These are phyloP conservation scores for Chaenogobius annularis DNA, from an alignment of 2,113 vertebrate genomes.

Conservation along the genomic window DNA sequence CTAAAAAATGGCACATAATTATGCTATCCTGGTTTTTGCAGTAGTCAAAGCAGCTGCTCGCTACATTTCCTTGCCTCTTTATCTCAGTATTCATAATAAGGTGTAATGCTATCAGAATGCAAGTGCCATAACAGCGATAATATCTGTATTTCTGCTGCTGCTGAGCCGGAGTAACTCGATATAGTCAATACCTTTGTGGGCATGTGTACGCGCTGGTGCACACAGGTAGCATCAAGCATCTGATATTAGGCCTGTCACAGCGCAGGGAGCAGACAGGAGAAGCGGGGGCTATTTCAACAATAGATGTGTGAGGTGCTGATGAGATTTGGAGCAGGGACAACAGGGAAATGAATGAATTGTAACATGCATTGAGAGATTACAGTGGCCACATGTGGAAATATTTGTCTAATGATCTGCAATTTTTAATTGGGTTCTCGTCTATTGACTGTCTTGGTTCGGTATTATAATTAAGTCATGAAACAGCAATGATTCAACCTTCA, in stretches of 20 bases:
- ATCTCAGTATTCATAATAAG: slow-evolving; percentile 66
- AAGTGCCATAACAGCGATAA: slow-evolving; percentile 60
- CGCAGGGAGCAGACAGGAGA: slow-evolving; percentile 9
- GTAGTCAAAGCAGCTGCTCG: slow-evolving; percentile 41
- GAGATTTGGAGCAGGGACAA: neutral
- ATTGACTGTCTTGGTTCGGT: neutral
- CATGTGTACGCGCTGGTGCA: slow-evolving; percentile 44
- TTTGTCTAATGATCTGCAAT: neutral
- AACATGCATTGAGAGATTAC: neutral
- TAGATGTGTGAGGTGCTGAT: slow-evolving; percentile 27
- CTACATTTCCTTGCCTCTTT: slow-evolving; percentile 35
- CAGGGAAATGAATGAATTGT: slow-evolving; percentile 17
- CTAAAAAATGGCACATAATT: slow-evolving; percentile 33
- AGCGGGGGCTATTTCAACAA: slow-evolving; percentile 17
- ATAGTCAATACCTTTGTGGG: slow-evolving; percentile 56
- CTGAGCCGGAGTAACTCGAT: slow-evolving; percentile 58
- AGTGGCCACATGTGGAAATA: neutral
- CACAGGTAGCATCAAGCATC: slow-evolving; percentile 70
- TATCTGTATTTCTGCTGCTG: slow-evolving; percentile 57
- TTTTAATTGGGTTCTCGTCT: neutral
- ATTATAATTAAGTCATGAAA: neutral
- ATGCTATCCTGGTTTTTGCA: slow-evolving; percentile 31
- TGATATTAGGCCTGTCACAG: slow-evolving; percentile 63
- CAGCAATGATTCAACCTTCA: neutral
- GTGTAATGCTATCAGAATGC: slow-evolving; percentile 67